Conservation (phyloP, 92 coral and sea anemone genomes). For the Hydrozoanthus gracilis region DNA sequence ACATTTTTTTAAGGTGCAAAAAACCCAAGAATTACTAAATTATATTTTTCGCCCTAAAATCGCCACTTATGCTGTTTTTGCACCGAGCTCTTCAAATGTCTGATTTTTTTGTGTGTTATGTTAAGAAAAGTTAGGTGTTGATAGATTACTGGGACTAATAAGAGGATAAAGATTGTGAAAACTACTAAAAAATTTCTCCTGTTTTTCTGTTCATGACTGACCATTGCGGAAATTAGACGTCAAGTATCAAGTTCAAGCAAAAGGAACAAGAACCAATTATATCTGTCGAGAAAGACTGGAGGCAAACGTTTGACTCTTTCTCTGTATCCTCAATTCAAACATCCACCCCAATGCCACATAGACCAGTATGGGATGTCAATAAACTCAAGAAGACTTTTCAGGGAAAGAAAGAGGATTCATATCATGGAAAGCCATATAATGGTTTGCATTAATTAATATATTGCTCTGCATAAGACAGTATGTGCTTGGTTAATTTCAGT, state of each 20-base stretch:
- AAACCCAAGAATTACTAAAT: too few relatives aligned
- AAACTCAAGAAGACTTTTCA: constrained; percentile 16
- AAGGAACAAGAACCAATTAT: neutral
- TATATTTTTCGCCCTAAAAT: too few relatives aligned
- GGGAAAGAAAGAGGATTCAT: neutral
- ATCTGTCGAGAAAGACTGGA: neutral
- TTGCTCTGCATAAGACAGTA: neutral
- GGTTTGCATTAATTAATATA: neutral
- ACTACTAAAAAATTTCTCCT: too few relatives aligned
- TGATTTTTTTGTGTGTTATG: too few relatives aligned
- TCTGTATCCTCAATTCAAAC: neutral
- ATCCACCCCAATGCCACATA: constrained; percentile 27
- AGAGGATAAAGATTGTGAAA: too few relatives aligned
- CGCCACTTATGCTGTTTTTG: too few relatives aligned
- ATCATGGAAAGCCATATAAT: constrained; percentile 11
- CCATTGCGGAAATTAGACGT: too few relatives aligned
- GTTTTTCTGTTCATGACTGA: too few relatives aligned
- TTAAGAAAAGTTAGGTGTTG: too few relatives aligned
- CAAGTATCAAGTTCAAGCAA: constrained; percentile 12
- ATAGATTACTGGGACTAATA: too few relatives aligned
- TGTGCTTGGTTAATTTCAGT: neutral
- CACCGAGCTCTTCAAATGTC: too few relatives aligned
- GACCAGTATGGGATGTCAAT: constrained; percentile 27
- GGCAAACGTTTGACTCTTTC: neutral
- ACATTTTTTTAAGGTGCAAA: too few relatives aligned